Base-by-base conservation (phyloP, 2,888 invertebrate species). In the Carterocephalus palaemon region DNA sequence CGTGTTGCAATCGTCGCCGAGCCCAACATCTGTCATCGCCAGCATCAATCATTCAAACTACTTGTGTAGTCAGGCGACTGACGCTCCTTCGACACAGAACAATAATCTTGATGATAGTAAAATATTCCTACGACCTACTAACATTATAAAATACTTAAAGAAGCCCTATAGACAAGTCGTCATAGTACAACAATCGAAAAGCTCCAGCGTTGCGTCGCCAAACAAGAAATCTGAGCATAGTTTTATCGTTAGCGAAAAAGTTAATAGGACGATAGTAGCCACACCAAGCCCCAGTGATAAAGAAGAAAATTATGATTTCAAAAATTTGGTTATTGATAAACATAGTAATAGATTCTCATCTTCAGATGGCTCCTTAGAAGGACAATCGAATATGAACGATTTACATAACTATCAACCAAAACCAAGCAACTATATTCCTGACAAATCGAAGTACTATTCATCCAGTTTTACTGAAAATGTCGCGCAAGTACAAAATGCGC, bases 11-110 rank as follows among this genome's bases (percentile, higher is more conserved):
- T 82, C 83, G 1, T 85, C 86, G 13, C 88, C 88, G 1, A 88
- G 87, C 49, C 88, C 88, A 7, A 88, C 75, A 2, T 81, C 86
- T 2, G 81, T 88, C 29, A 87, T 88, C 42, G 56, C 69, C 16
- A 83, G 75, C 54, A 83, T 88, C 55, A 88, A 88, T 51, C 88
- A 87, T 43, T 84, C 87, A 0, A 83, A 74, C 54, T 88, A 70
- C 60, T 60, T 87, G 41, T 86, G 85, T 64, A 83, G 78, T 47
- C 75, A 76, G 48, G 52, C 65, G 2, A 64, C 24, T 3, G 75
- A 74, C 0, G 42, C 58, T 12, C 60, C 56, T 4, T 50, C 59
- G 4, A 47, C 59, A 1, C 31, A 34, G 28, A 26, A 38, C 6
- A 31, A 34, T 38, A 39, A 37, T 47, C 40, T 17, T 45, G 47